Evolutionary conservation across 2,888 invertebrate species (phyloP).

Genomic region (Coenonympha arcania): DNA sequence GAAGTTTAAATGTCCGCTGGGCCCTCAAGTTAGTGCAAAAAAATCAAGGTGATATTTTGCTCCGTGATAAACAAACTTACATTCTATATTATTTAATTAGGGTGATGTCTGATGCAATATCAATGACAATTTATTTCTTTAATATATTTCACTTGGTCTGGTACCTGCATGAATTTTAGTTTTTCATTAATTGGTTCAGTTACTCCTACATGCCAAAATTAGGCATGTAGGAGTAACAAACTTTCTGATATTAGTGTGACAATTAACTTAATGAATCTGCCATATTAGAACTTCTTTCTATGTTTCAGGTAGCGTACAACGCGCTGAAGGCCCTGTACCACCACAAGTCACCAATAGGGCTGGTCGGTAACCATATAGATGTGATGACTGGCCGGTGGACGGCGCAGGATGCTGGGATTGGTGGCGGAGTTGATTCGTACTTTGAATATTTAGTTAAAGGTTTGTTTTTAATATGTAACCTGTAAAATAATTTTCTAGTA

Average conservation of each 20-base stretch:
- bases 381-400: slow-evolving; percentile 97
- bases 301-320: slow-evolving; percentile 89
- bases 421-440: slow-evolving; percentile 96
- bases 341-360: slow-evolving; percentile 87
- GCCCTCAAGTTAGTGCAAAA: not conserved
- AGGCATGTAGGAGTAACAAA: too few species aligned
- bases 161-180: too few species aligned
- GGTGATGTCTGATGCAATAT: too few species aligned
- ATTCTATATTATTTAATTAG: not conserved
- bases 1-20: too few species aligned
- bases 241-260: too few species aligned
- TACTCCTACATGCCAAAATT: too few species aligned
- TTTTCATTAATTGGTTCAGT: too few species aligned
- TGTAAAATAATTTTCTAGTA: not conserved
- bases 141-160: too few species aligned
- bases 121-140: too few species aligned
- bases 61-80: not conserved
- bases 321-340: slow-evolving; percentile 92
- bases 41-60: not conserved
- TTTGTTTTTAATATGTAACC: slow-evolving; percentile 26
- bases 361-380: slow-evolving; percentile 98
- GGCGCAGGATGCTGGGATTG: slow-evolving; percentile 97
- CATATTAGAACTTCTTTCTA: too few species aligned
- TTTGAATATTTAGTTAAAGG: slow-evolving; percentile 98
- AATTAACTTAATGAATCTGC: too few species aligned